Evolutionary conservation across 2,888 invertebrate genomes (phyloP).

Genomic region (Dimorphilus gyrociliatus): DNA sequence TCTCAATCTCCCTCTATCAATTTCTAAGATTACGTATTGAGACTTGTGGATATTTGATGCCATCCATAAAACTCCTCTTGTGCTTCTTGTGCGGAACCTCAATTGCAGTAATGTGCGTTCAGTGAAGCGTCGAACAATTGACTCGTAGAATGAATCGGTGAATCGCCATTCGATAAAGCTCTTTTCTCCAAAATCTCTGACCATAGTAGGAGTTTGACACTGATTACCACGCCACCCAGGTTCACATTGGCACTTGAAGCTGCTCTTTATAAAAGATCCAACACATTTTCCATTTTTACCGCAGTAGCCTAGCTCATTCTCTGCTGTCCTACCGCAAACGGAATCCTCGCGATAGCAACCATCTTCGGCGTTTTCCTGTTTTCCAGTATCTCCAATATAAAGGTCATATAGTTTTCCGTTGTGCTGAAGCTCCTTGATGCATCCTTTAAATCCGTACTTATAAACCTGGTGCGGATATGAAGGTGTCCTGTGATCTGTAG

Average conservation of each 20-base stretch:
- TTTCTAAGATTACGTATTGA: constrained; percentile 69
- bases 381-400: constrained; percentile 60
- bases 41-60: constrained; percentile 40
- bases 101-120: constrained; percentile 81
- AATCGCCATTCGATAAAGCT: constrained; percentile 93
- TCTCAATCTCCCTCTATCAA: constrained; percentile 42
- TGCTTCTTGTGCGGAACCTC: constrained; percentile 78
- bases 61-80: constrained; percentile 77
- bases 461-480: constrained; percentile 12
- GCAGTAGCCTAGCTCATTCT: constrained; percentile 14
- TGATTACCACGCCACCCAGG: constrained; percentile 73
- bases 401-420: constrained; percentile 85
- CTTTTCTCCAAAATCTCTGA: constrained; percentile 64
- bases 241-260: constrained; percentile 69
- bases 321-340: constrained; percentile 49
- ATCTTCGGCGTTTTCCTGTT: constrained; percentile 40
- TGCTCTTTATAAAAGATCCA: constrained; percentile 48
- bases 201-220: constrained; percentile 33
- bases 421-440: constrained; percentile 82
- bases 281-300: constrained; percentile 59
- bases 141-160: constrained; percentile 32
- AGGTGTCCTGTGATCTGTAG: constrained; percentile 6
- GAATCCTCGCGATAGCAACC: constrained; percentile 88
- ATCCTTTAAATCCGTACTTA: constrained; percentile 73
- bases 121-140: constrained; percentile 12